phyloP scores from a whole-genome alignment of 2,113 vertebrate species.

The Struthio camelus region DNA sequence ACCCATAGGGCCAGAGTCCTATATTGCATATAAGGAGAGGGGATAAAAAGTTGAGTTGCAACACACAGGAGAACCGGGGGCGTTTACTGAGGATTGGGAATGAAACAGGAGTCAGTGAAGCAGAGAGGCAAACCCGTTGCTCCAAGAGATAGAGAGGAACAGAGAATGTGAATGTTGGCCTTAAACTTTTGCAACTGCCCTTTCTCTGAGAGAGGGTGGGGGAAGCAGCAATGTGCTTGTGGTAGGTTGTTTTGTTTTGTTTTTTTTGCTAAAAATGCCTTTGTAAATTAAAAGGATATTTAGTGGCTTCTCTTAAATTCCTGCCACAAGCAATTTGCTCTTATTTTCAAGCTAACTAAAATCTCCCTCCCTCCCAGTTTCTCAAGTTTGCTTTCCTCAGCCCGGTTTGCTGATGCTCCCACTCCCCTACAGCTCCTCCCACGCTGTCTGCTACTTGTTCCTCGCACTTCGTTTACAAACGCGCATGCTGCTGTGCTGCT shows the following conservation, averaged over 20 bases:
- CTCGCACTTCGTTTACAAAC: neutral
- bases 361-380: neutral
- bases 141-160: neutral
- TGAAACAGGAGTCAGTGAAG: neutral
- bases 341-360: neutral
- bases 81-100: neutral
- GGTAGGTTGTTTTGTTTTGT: neutral
- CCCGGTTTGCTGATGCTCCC: neutral
- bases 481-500: neutral
- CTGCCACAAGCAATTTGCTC: neutral
- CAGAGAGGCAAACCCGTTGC: neutral
- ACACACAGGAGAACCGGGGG: neutral
- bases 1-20: neutral
- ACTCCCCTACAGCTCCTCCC: neutral
- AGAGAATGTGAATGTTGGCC: neutral
- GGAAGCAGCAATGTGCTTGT: neutral
- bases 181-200: neutral
- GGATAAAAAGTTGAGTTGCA: neutral
- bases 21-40: accelerated
- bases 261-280: conserved; percentile 22
- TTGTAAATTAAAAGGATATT: neutral
- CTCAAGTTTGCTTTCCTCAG: neutral
- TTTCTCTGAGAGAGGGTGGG: neutral
- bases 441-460: neutral
- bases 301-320: neutral